Base-by-base conservation (phyloP, 2,888 invertebrate species). In the Polymixis flavicincta region DNA sequence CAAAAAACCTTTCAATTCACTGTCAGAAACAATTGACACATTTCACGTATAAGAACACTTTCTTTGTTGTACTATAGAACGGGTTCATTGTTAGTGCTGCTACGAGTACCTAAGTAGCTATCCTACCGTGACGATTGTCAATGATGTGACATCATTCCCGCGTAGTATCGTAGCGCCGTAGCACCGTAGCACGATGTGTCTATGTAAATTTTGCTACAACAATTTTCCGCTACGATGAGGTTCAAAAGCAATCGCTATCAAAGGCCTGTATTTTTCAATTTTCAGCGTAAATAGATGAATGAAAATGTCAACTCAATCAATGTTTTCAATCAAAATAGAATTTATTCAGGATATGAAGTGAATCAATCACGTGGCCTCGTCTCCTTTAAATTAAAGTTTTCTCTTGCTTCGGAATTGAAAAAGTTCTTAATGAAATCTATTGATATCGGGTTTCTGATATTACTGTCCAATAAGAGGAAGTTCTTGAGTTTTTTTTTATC, bases 131-230 rank as follows among this genome's bases (percentile, higher is more conserved):
- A 81, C 63, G 45, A 54, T 82, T 77, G 68, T 76, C 76, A 80
- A 67, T 75, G 70, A 75, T 60, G 64, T 72, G 65, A 82, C 71
- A 69, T 71, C 67, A 57, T 66, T 60, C 32, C 55, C 57, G 57
- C 80, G 80, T 78, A 76, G 78, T 78, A 11, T 2, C 67, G 69
- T 63, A 42, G 66, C 42, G 28, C 22, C 48, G 70, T 77, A 59
- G 69, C 76, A 25, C 22, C 74, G 68, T 60, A 76, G 71, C 80
- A 52, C 28, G 9, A 19, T 55, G 54, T 74, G 48, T 19, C 50
- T 59, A 70, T 54, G 74, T 69, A 78, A 74, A 79, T 75, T 66
- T 59, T 68, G 74, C 74, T 83, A 83, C 78, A 74, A 52, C 54
- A 71, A 60, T 82, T 75, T 83, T 72, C 71, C 72, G 72, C 75